Percentiles rank a stretch among this genome's conserved stretches.
phyloP scores from a whole-genome alignment of 2,797 vertebrate genomes.

The Lindbergichthys nudifrons region DNA sequence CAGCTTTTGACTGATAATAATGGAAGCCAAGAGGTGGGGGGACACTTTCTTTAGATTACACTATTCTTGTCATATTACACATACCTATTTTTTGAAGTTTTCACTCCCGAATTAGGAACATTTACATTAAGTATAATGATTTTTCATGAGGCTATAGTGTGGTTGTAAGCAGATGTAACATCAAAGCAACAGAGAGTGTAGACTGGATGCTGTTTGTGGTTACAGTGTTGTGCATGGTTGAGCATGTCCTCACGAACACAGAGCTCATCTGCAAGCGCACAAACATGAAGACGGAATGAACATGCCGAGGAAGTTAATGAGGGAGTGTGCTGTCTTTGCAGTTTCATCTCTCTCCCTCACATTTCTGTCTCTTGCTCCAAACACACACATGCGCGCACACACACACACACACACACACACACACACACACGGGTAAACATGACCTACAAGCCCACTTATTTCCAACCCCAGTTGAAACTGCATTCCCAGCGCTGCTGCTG shows the following conservation, averaged over 20 bases:
- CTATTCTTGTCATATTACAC: neutral
- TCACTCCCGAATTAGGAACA: neutral
- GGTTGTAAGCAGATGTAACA: conserved; percentile 28
- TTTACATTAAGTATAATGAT: neutral
- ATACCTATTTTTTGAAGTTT: neutral
- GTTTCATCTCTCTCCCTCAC: conserved; percentile 46
- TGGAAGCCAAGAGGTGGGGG: neutral
- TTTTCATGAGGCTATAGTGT: neutral
- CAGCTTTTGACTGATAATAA: neutral
- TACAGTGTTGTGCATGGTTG: conserved; percentile 29
- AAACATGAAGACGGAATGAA: conserved; percentile 51
- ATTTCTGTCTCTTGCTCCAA: conserved; percentile 23
- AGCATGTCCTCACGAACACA: conserved; percentile 47
- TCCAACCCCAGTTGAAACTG: conserved; percentile 59
- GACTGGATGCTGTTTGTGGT: conserved; percentile 28
- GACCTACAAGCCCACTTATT: conserved; percentile 83
- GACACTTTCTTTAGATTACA: neutral
- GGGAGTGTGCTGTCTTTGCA: conserved; percentile 56
- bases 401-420: conserved; percentile 18
- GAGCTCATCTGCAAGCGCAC: conserved; percentile 49
- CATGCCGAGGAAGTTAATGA: conserved; percentile 60
- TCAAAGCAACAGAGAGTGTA: conserved; percentile 26
- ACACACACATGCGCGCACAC: conserved; percentile 20
- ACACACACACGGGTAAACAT: conserved; percentile 61
- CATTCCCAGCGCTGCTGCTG: conserved; percentile 50